A percentile compares a stretch with the other conserved stretches of the same genome.
Conservation (phyloP, 2,797 vertebrate genomes). For the Pitangus sulphuratus region DNA sequence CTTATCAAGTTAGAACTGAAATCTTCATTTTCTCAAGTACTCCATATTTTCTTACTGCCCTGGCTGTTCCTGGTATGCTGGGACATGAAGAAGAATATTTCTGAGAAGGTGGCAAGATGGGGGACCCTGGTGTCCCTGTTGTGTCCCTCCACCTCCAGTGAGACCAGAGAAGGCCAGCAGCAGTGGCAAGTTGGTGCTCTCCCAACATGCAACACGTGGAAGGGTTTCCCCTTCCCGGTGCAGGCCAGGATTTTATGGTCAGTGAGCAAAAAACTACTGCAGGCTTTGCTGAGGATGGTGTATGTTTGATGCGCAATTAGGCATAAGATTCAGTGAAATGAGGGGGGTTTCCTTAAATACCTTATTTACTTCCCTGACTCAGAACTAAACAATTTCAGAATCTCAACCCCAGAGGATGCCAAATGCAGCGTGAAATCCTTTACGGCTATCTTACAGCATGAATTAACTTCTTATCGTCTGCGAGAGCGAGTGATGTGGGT, state of each 20-base stretch:
- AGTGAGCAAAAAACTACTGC: background rate
- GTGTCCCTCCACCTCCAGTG: accelerated
- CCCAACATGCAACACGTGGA: background rate
- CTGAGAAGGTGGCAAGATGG: background rate
- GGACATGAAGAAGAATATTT: background rate
- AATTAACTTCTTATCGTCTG: background rate
- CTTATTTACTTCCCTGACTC: background rate
- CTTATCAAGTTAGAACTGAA: background rate
- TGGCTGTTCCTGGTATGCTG: background rate
- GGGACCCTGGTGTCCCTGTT: background rate
- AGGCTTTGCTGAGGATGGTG: background rate
- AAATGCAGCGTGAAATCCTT: slow-evolving; percentile 30
- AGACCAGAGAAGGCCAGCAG: background rate
- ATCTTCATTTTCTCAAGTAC: background rate
- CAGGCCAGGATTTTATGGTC: background rate
- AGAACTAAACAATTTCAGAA: background rate
- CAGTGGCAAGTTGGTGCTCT: background rate
- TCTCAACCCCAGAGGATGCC: background rate
- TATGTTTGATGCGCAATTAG: background rate
- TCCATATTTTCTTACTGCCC: background rate
- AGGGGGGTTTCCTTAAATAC: background rate
- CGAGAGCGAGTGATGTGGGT: background rate
- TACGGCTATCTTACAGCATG: background rate
- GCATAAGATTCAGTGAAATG: background rate
- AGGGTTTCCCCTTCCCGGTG: background rate